Percentiles rank a stretch among this genome's conserved stretches.
These are phyloP conservation scores for Euura saliciscinereae DNA, from an alignment of 1,140 invertebrate species.

Conservation along the genomic window DNA sequence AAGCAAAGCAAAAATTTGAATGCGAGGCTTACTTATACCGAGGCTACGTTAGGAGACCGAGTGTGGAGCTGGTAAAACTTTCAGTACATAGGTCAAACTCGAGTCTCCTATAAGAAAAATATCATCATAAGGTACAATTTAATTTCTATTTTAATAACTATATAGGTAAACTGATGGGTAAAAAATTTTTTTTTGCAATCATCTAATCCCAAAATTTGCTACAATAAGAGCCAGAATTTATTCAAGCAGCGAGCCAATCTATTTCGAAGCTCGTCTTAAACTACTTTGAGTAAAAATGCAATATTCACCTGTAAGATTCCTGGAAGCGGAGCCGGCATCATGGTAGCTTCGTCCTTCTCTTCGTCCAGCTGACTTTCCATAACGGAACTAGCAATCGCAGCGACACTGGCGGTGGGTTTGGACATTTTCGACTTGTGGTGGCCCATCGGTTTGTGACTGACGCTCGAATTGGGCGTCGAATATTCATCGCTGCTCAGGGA, in stretches of 20 bases:
- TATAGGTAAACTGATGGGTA: no score
- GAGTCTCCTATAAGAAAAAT: slow-evolving; percentile 41
- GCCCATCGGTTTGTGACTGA: slow-evolving; percentile 27
- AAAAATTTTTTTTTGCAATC: background rate
- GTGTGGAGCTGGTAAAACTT: slow-evolving; percentile 34
- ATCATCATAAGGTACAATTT: background rate
- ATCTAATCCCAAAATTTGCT: no score
- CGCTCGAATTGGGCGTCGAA: slow-evolving; percentile 36
- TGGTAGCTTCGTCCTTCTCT: slow-evolving; percentile 48
- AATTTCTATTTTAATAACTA: background rate
- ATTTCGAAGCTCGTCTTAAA: slow-evolving; percentile 9
- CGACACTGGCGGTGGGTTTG: slow-evolving; percentile 53
- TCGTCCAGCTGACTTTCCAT: slow-evolving; percentile 40
- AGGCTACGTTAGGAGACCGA: slow-evolving; percentile 35
- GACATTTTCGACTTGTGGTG: slow-evolving; percentile 34
- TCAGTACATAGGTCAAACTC: slow-evolving; percentile 39
- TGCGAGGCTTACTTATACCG: slow-evolving; percentile 36
- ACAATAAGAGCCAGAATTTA: slow-evolving; percentile 5
- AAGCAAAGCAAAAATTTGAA: background rate
- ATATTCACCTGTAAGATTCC: slow-evolving; percentile 68
- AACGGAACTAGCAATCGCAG: slow-evolving; percentile 43
- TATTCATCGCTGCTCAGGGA: slow-evolving; percentile 65
- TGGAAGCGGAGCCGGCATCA: slow-evolving; percentile 54
- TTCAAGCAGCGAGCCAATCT: slow-evolving; percentile 11
- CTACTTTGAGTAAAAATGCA: slow-evolving; percentile 10